Base-by-base conservation (phyloP, 2,888 invertebrate species). In the Ferdinandea cuprea region DNA sequence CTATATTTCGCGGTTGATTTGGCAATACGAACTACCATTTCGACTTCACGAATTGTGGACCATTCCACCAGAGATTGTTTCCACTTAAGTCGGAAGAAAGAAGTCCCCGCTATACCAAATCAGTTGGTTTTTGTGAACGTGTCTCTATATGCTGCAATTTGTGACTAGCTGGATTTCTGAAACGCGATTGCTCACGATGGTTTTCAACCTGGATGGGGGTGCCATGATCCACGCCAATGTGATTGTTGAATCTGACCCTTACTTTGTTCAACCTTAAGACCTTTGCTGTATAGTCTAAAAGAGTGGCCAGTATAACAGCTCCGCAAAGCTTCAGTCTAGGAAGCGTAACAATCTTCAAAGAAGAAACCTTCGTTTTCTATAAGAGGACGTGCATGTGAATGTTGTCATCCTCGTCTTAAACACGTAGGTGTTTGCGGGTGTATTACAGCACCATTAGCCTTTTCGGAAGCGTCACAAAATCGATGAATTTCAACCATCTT, bases 101-200 rank as follows among this genome's bases (percentile, higher is more conserved):
- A 40, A 15, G 13, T 7, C 79, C 80, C 19, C 77, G 37, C n/a
- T 77, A 61, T 11, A 79, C 59, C 0, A 84, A 28, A 65, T 86
- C 84, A 17, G 30, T 11, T n/a, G n/a, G n/a, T n/a, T n/a, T n/a
- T n/a, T n/a, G n/a, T n/a, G n/a, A n/a, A n/a, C n/a, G n/a, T n/a
- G n/a, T n/a, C n/a, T n/a, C n/a, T n/a, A n/a, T n/a, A n/a, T n/a
- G 0, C 13, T 19, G 19, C 42, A 44, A 9, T 28, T 28, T 3
- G 69, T 63, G 2, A 61, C 6, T 6, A 63, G 37, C 44, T 73
- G 73, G 5, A 85, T 56, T 17, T 78, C 74, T 3, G 78, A 50
- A 7, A 79, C 73, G 11, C 85, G 68, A 40, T 85, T 85, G n/a
- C 73, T 68, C 3, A 83, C 85, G 37, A 85, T 76, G 9, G 71